These are phyloP conservation scores for Sander lucioperca DNA, from an alignment of 2,113 vertebrate genomes.

Conservation along the genomic window DNA sequence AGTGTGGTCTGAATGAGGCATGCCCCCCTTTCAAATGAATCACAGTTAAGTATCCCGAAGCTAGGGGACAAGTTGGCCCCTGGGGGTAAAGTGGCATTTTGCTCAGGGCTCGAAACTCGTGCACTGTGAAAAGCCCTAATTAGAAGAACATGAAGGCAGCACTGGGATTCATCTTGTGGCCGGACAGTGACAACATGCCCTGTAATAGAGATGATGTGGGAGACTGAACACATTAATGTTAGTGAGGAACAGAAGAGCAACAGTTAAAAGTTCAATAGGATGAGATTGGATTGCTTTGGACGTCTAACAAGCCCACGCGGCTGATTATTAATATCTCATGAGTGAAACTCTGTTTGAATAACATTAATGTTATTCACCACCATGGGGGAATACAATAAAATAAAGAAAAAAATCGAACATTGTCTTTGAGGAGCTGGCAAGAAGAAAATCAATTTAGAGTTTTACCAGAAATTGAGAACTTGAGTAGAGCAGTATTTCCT, in stretches of 20 bases:
- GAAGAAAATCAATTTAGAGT: not conserved
- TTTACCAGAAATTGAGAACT: not conserved
- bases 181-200: not conserved
- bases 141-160: constrained; percentile 12
- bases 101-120: not conserved
- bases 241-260: not conserved
- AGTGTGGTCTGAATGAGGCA: too few relatives aligned
- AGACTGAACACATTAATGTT: constrained; percentile 1
- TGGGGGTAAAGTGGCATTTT: constrained; percentile 1
- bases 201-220: not conserved
- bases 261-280: constrained; percentile 2
- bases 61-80: not conserved
- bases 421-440: not conserved
- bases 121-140: constrained; percentile 4
- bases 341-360: not conserved
- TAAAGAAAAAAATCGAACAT: not conserved
- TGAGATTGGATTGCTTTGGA: not conserved
- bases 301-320: not conserved
- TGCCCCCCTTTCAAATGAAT: not conserved
- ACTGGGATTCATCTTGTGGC: constrained; percentile 1
- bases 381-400: too few relatives aligned
- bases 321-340: not conserved
- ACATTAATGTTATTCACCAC: not conserved
- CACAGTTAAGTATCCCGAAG: not conserved
- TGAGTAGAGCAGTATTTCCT: too few relatives aligned